These are phyloP conservation scores for Tethya wilhelma DNA, from an alignment of 37 sponge, comb jelly and placozoan species.

Conservation along the genomic window DNA sequence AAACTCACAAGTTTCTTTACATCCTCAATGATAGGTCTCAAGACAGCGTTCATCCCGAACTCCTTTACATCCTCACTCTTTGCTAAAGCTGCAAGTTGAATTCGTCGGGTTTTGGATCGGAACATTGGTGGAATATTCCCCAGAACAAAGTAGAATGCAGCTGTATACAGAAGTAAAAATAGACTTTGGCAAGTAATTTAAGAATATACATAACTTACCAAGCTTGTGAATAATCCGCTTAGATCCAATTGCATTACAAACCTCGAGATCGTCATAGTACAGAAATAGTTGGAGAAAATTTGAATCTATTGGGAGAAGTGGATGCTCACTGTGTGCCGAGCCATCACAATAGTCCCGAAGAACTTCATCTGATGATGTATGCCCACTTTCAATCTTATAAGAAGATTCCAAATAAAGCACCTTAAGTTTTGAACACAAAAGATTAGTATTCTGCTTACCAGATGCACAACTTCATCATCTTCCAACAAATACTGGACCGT, in stretches of 20 bases:
- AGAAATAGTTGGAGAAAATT: neutral
- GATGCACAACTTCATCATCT: too few relatives aligned
- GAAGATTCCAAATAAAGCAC: too few relatives aligned
- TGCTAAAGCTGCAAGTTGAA: neutral
- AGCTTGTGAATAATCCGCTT: neutral
- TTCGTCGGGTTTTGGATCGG: neutral
- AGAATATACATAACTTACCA: neutral
- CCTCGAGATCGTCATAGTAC: neutral
- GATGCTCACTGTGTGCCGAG: neutral
- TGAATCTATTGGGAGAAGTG: neutral
- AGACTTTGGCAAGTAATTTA: neutral
- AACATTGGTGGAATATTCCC: neutral
- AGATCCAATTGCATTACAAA: neutral
- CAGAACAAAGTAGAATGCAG: neutral
- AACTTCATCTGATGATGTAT: neutral
- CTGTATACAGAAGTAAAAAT: neutral
- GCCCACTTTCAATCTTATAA: neutral
- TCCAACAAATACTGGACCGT: too few relatives aligned
- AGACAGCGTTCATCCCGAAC: neutral
- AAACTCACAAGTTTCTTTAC: neutral
- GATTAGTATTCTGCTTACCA: too few relatives aligned
- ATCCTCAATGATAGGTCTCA: neutral
- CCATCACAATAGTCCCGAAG: constrained; percentile 8
- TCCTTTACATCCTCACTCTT: neutral
- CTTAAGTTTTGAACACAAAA: too few relatives aligned